Evolutionary conservation across 1,140 invertebrate species (phyloP).

Genomic region (Bombyx mandarina): DNA sequence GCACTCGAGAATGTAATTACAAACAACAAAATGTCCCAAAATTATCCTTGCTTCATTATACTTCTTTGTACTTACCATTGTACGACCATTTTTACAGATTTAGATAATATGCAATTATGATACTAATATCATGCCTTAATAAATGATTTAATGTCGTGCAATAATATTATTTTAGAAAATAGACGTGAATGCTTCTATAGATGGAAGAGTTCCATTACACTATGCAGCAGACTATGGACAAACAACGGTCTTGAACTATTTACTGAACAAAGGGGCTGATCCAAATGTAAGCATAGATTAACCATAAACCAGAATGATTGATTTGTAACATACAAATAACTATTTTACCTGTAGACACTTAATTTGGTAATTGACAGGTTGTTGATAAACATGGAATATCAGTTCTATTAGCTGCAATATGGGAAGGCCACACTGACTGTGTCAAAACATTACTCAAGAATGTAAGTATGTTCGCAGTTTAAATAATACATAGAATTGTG

Average conservation of each 20-base stretch:
- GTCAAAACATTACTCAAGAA: slow-evolving; percentile 90
- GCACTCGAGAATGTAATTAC: too few species aligned
- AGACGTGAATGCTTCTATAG: slow-evolving; percentile 88
- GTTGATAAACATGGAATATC: slow-evolving; percentile 96
- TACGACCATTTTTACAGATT: slow-evolving; percentile 1
- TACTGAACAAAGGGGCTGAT: slow-evolving; percentile 90
- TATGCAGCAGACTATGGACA: slow-evolving; percentile 98
- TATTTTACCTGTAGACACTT: slow-evolving; percentile 1
- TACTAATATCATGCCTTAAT: too few species aligned
- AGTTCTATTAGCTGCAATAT: slow-evolving; percentile 92
- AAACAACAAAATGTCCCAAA: not conserved
- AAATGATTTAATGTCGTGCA: too few species aligned
- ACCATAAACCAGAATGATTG: not conserved
- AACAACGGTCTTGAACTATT: slow-evolving; percentile 88
- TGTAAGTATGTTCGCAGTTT: slow-evolving; percentile 67
- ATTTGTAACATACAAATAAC: not conserved
- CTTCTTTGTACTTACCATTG: too few species aligned
- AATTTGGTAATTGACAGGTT: slow-evolving; percentile 70
- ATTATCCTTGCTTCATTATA: not conserved
- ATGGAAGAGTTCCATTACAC: slow-evolving; percentile 87
- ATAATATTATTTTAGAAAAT: slow-evolving; percentile 75
- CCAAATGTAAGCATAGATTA: slow-evolving; percentile 84
- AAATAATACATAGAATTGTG: too few species aligned
- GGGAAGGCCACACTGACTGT: slow-evolving; percentile 94
- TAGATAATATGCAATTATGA: not conserved